Conservation (phyloP, 2,797 vertebrate genomes). For the Chanos chanos region DNA sequence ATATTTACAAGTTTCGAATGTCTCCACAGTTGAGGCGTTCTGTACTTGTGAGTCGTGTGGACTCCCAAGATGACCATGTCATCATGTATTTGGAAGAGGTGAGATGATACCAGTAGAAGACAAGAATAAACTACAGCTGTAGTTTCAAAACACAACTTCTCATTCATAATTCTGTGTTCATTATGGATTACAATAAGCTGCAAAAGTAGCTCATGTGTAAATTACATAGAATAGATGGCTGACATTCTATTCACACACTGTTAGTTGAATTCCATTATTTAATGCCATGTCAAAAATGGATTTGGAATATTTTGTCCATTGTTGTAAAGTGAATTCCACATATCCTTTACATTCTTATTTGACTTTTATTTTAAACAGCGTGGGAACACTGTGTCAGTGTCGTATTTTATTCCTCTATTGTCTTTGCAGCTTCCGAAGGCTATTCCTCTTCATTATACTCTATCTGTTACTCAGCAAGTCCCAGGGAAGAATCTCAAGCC, state of each 20-base stretch:
- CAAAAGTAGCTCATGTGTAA: too few species aligned
- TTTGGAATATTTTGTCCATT: too few species aligned
- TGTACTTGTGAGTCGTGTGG: slow-evolving; percentile 14
- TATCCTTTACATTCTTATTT: neutral
- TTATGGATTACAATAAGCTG: too few species aligned
- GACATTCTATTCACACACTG: too few species aligned
- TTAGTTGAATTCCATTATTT: too few species aligned
- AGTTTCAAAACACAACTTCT: neutral
- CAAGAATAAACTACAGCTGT: too few species aligned
- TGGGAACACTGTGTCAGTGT: neutral
- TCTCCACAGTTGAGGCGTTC: slow-evolving; percentile 12
- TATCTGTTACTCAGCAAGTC: slow-evolving; percentile 49
- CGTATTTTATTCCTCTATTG: neutral
- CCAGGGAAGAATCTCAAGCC: slow-evolving; percentile 64
- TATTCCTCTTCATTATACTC: neutral
- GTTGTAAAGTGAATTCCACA: neutral
- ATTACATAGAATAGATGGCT: too few species aligned
- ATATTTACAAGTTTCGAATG: neutral
- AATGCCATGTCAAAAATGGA: too few species aligned
- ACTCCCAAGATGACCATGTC: slow-evolving; percentile 33
- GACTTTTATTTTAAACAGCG: too few species aligned
- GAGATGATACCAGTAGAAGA: neutral
- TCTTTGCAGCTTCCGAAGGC: slow-evolving; percentile 48
- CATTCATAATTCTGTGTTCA: neutral
- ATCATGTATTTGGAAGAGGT: slow-evolving; percentile 36